Evolutionary conservation across 2,888 invertebrate genomes (phyloP).

Genomic region (Masnerella sp.): DNA sequence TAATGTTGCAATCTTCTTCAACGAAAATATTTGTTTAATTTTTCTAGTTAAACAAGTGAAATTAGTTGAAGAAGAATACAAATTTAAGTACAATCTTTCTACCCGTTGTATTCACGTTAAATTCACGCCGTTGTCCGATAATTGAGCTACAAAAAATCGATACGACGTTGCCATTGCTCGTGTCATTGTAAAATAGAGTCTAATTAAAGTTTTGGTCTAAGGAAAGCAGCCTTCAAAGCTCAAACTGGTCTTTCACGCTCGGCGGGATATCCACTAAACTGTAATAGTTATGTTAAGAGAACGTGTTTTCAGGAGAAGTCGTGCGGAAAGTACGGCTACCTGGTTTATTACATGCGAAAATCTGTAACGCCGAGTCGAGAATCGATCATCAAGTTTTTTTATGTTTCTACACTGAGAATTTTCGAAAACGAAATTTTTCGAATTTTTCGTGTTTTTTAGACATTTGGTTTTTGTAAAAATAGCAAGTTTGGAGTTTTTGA

Average conservation of each 20-base stretch:
- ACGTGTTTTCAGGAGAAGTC: conserved; percentile 23
- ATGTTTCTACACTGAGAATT: too few relatives aligned
- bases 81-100: too few relatives aligned
- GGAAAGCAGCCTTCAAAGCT: conserved; percentile 23
- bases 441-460: too few relatives aligned
- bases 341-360: conserved; percentile 10
- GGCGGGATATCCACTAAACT: conserved; percentile 25
- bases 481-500: too few relatives aligned
- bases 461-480: too few relatives aligned
- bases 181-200: conserved; percentile 10
- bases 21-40: too few relatives aligned
- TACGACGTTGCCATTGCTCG: conserved; percentile 2
- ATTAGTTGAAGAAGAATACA: too few relatives aligned
- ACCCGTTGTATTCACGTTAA: not conserved
- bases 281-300: conserved; percentile 26
- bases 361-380: conserved; percentile 2
- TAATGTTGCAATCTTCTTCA: too few relatives aligned
- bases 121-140: not conserved
- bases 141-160: conserved; percentile 15
- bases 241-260: conserved; percentile 23
- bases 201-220: conserved; percentile 25
- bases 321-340: conserved; percentile 10
- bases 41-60: too few relatives aligned
- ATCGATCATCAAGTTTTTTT: too few relatives aligned
- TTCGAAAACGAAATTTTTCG: too few relatives aligned